Evolutionary conservation across 2,113 vertebrate species (phyloP), one percentile per base, ranked within the genome.

Genomic region (Limanda limanda): DNA sequence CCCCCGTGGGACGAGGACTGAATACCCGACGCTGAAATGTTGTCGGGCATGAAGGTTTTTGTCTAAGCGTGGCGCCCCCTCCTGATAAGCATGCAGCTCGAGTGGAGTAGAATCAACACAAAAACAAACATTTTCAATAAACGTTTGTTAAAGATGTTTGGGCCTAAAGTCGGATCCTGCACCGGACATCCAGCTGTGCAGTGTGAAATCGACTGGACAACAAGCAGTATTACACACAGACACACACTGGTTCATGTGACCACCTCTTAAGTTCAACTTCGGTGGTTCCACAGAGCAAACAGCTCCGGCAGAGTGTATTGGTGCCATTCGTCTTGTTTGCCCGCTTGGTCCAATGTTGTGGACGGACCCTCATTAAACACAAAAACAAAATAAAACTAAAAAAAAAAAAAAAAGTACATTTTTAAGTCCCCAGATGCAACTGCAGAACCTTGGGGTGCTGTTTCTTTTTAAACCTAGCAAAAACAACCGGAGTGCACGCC

Each of bases 401-500:
- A n/a, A n/a, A n/a, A n/a, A n/a, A n/a, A n/a, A n/a, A n/a, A n/a
- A n/a, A n/a, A n/a, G n/a, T n/a, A n/a, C n/a, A n/a, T n/a, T n/a
- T n/a, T n/a, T n/a, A n/a, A n/a, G n/a, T n/a, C n/a, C n/a, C n/a
- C n/a, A n/a, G n/a, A n/a, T n/a, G n/a, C n/a, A n/a, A n/a, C n/a
- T n/a, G n/a, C n/a, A n/a, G n/a, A n/a, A n/a, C n/a, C n/a, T n/a
- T n/a, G n/a, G n/a, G n/a, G n/a, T n/a, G n/a, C n/a, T n/a, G n/a
- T n/a, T n/a, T n/a, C n/a, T n/a, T n/a, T n/a, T n/a, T n/a, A n/a
- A n/a, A n/a, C n/a, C n/a, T n/a, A n/a, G n/a, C n/a, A n/a, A n/a
- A n/a, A n/a, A n/a, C n/a, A n/a, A n/a, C 27, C 70, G 65, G 71
- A 47, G 40, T 47, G 64, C 64, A 74, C 52, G 45, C 57, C 59